Evolutionary conservation across 1,140 invertebrate species (phyloP).

Genomic region (Brachionus sp.): DNA sequence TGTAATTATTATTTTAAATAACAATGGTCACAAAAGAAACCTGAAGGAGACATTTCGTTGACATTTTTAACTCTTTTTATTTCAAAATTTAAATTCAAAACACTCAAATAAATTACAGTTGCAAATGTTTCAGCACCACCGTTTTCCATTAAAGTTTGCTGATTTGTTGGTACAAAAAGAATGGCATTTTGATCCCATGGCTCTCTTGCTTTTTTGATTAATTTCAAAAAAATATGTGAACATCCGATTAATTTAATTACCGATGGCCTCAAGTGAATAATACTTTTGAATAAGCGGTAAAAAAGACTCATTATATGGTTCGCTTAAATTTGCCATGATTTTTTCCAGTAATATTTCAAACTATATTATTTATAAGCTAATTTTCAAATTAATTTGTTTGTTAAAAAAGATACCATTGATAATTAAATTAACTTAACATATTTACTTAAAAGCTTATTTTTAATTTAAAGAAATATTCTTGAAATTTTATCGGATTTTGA

Average conservation of each 20-base stretch:
- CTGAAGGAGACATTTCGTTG: conserved; percentile 44
- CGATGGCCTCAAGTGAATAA: conserved; percentile 31
- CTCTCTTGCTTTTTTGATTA: not conserved
- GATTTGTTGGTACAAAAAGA: conserved; percentile 12
- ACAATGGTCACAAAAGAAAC: not conserved
- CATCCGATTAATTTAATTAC: not conserved
- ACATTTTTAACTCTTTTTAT: conserved; percentile 11
- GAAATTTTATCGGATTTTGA: no score
- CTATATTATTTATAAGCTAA: not conserved
- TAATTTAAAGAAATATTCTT: no score
- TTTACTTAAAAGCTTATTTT: no score
- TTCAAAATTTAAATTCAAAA: conserved; percentile 23
- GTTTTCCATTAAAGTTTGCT: not conserved
- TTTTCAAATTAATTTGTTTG: not conserved
- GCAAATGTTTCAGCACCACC: conserved; percentile 37
- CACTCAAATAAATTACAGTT: conserved; percentile 24
- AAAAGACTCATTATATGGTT: conserved; percentile 29
- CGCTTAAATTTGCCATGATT: not conserved
- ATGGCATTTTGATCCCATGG: not conserved
- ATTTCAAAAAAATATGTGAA: not conserved
- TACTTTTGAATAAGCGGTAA: conserved; percentile 35
- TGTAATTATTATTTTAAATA: not conserved
- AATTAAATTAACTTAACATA: no score
- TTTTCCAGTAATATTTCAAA: not conserved
- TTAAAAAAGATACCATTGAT: not conserved